Conservation (phyloP, 2,113 vertebrate species). For the Hylia prasina region DNA sequence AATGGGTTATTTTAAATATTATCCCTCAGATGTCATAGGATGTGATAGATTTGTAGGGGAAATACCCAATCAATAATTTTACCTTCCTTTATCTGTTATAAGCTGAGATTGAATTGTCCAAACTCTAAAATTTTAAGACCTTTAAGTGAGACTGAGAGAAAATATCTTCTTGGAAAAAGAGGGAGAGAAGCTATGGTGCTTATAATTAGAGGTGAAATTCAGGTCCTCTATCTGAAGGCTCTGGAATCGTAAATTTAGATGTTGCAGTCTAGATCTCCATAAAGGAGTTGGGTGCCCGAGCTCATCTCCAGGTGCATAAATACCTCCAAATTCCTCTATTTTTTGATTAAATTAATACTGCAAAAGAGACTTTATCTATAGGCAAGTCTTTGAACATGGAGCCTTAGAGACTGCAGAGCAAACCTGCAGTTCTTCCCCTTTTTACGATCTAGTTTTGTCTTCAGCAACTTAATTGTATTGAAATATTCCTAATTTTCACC, state of each 20-base stretch:
- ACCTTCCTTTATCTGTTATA: neutral
- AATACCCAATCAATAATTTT: neutral
- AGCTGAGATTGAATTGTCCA: neutral
- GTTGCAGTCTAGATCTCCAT: neutral
- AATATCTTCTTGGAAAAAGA: neutral
- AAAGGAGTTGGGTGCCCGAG: neutral
- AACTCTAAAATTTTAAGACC: neutral
- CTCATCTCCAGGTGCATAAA: neutral
- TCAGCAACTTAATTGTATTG: neutral
- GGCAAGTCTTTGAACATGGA: neutral
- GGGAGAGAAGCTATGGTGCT: neutral
- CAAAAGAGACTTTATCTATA: neutral
- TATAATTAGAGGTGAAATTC: neutral
- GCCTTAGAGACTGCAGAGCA: neutral
- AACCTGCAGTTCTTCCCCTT: neutral
- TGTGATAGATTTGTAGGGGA: neutral
- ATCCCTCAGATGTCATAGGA: neutral
- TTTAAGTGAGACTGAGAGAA: neutral
- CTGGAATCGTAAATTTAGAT: neutral
- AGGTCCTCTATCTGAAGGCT: neutral
- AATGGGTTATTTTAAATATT: neutral
- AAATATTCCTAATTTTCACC: neutral
- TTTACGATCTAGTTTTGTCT: neutral
- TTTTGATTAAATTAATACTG: neutral
- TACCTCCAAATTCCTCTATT: neutral